These are phyloP conservation scores for Cynopterus sphinx DNA, from an alignment of 2,797 vertebrate genomes.

Conservation along the genomic window DNA sequence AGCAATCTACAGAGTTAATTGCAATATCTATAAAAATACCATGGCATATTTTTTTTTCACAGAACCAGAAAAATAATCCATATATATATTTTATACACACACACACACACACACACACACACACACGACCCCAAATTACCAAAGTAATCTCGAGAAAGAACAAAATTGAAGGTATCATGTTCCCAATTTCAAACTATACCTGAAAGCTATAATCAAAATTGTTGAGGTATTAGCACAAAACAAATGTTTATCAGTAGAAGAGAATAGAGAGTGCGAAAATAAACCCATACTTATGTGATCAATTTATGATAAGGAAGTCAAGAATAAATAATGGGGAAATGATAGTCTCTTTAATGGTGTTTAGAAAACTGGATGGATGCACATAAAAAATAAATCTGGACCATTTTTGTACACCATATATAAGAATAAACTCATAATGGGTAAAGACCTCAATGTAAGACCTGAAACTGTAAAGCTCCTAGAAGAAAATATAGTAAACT, in stretches of 20 bases:
- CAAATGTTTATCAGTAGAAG: background rate
- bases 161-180: background rate
- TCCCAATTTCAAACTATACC: background rate
- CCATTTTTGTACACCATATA: too few relatives aligned
- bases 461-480: too few relatives aligned
- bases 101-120: background rate
- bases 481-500: background rate
- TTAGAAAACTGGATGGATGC: too few relatives aligned
- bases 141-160: background rate
- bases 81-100: too few relatives aligned
- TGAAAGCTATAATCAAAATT: background rate
- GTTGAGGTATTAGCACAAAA: background rate
- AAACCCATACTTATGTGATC: background rate
- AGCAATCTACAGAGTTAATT: background rate
- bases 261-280: background rate
- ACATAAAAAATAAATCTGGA: too few relatives aligned
- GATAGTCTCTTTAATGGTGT: background rate
- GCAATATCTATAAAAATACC: background rate
- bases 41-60: background rate
- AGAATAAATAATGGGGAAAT: background rate
- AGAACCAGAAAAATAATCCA: background rate
- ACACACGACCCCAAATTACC: background rate
- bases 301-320: background rate
- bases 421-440: too few relatives aligned
- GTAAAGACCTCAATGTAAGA: too few relatives aligned